Percentiles rank a stretch among this genome's conserved stretches.
These are phyloP conservation scores for Sterna hirundo DNA, from an alignment of 2,113 vertebrate species.

Conservation along the genomic window DNA sequence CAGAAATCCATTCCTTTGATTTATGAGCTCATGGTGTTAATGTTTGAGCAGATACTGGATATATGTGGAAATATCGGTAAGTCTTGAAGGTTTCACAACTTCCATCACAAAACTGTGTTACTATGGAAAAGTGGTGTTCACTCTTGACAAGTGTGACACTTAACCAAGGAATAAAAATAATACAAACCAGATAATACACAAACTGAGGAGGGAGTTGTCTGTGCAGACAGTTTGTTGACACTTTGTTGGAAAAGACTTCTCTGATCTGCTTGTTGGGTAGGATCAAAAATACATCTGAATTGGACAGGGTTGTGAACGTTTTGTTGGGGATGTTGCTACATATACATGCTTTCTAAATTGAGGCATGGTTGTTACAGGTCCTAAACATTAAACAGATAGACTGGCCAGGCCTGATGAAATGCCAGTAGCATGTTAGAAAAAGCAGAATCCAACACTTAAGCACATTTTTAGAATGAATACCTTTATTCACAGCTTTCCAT, in stretches of 20 bases:
- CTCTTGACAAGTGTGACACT: slow-evolving; percentile 53
- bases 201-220: slow-evolving; percentile 20
- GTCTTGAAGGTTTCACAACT: slow-evolving; percentile 54
- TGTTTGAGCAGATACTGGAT: slow-evolving; percentile 26
- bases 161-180: slow-evolving; percentile 46
- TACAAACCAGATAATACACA: slow-evolving; percentile 8
- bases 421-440: not conserved
- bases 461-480: not conserved
- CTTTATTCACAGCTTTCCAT: not conserved
- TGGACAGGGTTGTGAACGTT: not conserved
- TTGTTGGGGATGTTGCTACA: not conserved
- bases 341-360: not conserved
- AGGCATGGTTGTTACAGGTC: not conserved
- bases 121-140: slow-evolving; percentile 42
- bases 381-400: not conserved
- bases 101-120: slow-evolving; percentile 17
- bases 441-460: not conserved
- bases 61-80: slow-evolving; percentile 26
- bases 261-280: slow-evolving; percentile 6
- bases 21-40: not conserved
- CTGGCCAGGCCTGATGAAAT: not conserved
- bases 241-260: slow-evolving; percentile 56
- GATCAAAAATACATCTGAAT: not conserved
- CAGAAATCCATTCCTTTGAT: not conserved
- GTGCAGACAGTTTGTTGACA: slow-evolving; percentile 56